Percentiles rank a stretch among this genome's conserved stretches.
Conservation (phyloP, 2,113 vertebrate species). For the Gadus macrocephalus region DNA sequence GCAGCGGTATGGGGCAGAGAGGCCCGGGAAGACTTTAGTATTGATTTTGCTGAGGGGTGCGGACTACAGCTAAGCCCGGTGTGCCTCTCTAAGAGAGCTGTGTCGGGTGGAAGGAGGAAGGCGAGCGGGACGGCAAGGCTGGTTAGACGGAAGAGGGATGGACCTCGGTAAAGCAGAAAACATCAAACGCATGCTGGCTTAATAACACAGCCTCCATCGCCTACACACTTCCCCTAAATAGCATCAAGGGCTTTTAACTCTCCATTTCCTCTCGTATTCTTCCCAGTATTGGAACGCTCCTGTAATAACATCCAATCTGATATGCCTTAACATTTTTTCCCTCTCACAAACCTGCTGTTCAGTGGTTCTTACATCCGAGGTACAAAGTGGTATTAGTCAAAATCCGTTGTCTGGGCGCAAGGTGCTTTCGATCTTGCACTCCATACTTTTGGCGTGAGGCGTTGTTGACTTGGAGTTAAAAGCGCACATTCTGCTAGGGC, state of each 20-base stretch:
- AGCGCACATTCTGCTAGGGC: not conserved
- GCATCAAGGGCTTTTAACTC: constrained; percentile 65
- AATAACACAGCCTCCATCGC: constrained; percentile 47
- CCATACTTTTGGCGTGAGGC: constrained; percentile 11
- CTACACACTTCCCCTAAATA: constrained; percentile 47
- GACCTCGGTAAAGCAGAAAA: constrained; percentile 52
- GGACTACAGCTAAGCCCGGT: constrained; percentile 59
- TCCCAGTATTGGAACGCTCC: constrained; percentile 49
- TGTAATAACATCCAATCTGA: constrained; percentile 55
- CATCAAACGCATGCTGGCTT: constrained; percentile 41
- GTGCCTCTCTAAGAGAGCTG: constrained; percentile 64
- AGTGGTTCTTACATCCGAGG: constrained; percentile 57
- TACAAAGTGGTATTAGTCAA: constrained; percentile 43
- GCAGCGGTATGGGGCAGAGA: constrained; percentile 64
- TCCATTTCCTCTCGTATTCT: constrained; percentile 57
- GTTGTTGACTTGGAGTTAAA: not conserved
- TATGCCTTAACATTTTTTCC: constrained; percentile 48
- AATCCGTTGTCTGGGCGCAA: constrained; percentile 39
- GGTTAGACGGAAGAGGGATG: constrained; percentile 37
- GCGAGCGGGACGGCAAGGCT: constrained; percentile 24
- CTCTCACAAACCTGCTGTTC: constrained; percentile 36
- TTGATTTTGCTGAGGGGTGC: constrained; percentile 76
- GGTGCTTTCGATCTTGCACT: constrained; percentile 35
- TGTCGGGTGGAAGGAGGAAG: constrained; percentile 52
- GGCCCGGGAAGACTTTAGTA: constrained; percentile 78